Percentiles rank a stretch among this genome's conserved stretches.
Evolutionary conservation across 2,888 invertebrate genomes (phyloP).

Genomic region (Artemia sinica): DNA sequence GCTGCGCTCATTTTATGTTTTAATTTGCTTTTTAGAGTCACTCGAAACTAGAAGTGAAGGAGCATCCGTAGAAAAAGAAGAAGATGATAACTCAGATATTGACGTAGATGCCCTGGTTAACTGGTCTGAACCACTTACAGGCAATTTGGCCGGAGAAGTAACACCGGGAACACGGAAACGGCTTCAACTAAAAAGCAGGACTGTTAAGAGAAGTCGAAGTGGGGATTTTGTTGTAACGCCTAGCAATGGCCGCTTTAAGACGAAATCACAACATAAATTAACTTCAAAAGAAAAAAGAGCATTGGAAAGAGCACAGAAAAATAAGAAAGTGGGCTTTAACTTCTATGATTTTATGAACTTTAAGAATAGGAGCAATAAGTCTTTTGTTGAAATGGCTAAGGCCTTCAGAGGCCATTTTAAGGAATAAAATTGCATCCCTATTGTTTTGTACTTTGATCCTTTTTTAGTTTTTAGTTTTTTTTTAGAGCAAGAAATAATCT

Average conservation of each 20-base stretch:
- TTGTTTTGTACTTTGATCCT: too few relatives aligned
- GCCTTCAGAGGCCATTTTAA: slow-evolving; percentile 22
- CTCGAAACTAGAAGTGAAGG: background rate
- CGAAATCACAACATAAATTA: slow-evolving; percentile 28
- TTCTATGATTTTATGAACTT: slow-evolving; percentile 77
- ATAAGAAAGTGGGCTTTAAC: slow-evolving; percentile 68
- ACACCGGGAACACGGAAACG: slow-evolving; percentile 1
- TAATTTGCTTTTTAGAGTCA: background rate
- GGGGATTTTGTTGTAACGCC: slow-evolving; percentile 22
- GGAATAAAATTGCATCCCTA: slow-evolving; percentile 4
- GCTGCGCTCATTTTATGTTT: background rate
- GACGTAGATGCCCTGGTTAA: slow-evolving; percentile 36
- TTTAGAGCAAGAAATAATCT: too few relatives aligned
- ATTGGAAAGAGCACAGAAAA: slow-evolving; percentile 50
- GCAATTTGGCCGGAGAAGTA: background rate
- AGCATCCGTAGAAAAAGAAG: slow-evolving; percentile 27
- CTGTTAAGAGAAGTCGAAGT: slow-evolving; percentile 17
- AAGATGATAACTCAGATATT: slow-evolving; percentile 37
- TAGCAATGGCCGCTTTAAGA: slow-evolving; percentile 22
- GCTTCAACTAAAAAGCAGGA: slow-evolving; percentile 17
- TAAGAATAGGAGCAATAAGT: slow-evolving; percentile 47
- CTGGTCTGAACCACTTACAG: slow-evolving; percentile 6
- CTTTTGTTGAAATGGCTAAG: slow-evolving; percentile 22
- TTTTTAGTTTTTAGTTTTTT: too few relatives aligned
- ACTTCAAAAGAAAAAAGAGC: slow-evolving; percentile 61